A percentile compares a stretch with the other conserved stretches of the same genome.
Evolutionary conservation across 1,140 invertebrate genomes (phyloP).

Genomic region (Dinothrombium tinctorium): DNA sequence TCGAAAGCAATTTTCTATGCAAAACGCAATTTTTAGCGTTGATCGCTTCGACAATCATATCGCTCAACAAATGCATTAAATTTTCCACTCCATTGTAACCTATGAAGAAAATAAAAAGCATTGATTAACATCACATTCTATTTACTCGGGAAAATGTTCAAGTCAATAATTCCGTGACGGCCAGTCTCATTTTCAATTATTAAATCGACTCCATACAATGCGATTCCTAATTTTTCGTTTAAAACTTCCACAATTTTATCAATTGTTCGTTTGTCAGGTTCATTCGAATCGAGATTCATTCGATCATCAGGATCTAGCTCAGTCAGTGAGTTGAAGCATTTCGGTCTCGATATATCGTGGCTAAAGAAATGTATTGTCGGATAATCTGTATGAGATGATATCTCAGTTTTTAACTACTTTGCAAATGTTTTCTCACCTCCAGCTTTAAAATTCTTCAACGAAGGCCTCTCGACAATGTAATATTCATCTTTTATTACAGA

Average conservation of each 20-base stretch:
- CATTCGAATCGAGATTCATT: neutral
- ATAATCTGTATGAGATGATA: conserved; percentile 13
- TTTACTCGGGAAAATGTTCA: conserved; percentile 68
- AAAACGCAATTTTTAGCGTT: too few relatives aligned
- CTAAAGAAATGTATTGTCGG: conserved; percentile 58
- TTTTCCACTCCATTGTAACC: conserved; percentile 59
- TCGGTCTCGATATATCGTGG: conserved; percentile 58
- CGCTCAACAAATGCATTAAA: conserved; percentile 32
- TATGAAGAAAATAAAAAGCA: too few relatives aligned
- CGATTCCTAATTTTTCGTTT: conserved; percentile 37
- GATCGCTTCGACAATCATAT: conserved; percentile 11
- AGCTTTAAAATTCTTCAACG: conserved; percentile 68
- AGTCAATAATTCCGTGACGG: conserved; percentile 63
- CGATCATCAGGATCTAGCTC: conserved; percentile 26
- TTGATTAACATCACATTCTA: too few relatives aligned
- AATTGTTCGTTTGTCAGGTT: too few relatives aligned
- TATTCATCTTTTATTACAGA: conserved; percentile 53
- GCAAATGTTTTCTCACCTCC: conserved; percentile 30
- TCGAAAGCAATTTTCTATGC: too few relatives aligned
- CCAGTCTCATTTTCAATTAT: conserved; percentile 59
- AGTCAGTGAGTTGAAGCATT: conserved; percentile 47
- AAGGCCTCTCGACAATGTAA: conserved; percentile 52
- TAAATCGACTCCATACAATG: conserved; percentile 57
- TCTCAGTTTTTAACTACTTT: too few relatives aligned
- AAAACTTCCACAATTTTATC: conserved; percentile 11